Evolutionary conservation across 2,888 invertebrate genomes (phyloP).

Genomic region (Loripinus fragilis): DNA sequence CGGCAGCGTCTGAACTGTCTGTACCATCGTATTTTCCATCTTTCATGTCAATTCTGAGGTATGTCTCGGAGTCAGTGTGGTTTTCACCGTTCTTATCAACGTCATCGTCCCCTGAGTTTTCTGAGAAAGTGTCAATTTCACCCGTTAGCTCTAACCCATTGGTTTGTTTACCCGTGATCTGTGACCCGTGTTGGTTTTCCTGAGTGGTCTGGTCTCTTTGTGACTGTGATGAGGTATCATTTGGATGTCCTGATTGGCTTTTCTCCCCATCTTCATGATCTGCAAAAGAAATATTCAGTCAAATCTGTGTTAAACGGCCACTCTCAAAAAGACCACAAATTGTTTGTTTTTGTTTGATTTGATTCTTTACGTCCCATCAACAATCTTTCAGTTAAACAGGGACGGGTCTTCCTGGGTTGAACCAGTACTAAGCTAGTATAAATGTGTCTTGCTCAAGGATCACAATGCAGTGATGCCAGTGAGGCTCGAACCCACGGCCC

Average conservation of each 20-base stretch:
- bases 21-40: constrained; percentile 21
- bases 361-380: too few species aligned
- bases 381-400: too few species aligned
- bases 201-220: constrained; percentile 44
- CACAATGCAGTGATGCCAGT: too few species aligned
- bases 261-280: not conserved
- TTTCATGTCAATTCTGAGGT: constrained; percentile 47
- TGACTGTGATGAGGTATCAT: constrained; percentile 46
- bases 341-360: too few species aligned
- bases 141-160: constrained; percentile 7
- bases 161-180: constrained; percentile 29
- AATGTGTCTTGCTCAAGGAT: too few species aligned
- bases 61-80: not conserved
- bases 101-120: constrained; percentile 13
- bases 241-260: constrained; percentile 13
- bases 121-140: constrained; percentile 13
- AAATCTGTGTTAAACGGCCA: too few species aligned
- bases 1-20: constrained; percentile 24
- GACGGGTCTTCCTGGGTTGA: too few species aligned
- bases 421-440: too few species aligned
- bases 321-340: too few species aligned
- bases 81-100: not conserved
- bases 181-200: constrained; percentile 45
- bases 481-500: too few species aligned
- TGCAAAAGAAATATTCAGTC: too few species aligned